A percentile compares a stretch with the other conserved stretches of the same genome.
phyloP scores from a whole-genome alignment of 2,113 vertebrate species.

The Trogon surrucura region DNA sequence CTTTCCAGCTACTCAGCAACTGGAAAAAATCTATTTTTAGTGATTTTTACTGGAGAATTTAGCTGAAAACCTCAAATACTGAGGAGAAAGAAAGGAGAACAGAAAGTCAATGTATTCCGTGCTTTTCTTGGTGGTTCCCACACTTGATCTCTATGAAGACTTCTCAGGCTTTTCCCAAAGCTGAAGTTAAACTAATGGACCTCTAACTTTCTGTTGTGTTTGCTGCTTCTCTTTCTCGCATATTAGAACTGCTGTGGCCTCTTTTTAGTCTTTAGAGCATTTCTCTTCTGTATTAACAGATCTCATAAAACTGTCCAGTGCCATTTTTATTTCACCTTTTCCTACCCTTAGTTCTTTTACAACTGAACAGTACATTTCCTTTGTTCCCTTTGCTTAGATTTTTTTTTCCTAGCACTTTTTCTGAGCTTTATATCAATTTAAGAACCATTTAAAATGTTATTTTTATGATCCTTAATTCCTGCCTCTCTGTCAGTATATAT shows the following conservation, averaged over 20 bases:
- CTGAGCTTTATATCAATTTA: constrained; percentile 22
- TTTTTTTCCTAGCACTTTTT: neutral
- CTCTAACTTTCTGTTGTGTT: neutral
- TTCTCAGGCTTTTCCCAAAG: neutral
- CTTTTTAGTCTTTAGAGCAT: neutral
- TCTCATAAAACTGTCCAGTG: neutral
- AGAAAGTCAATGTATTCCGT: neutral
- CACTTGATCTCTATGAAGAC: neutral
- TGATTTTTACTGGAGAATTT: neutral
- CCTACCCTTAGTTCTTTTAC: neutral
- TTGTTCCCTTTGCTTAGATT: neutral
- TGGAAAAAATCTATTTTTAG: neutral
- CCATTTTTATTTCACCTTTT: constrained; percentile 27
- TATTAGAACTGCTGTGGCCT: neutral
- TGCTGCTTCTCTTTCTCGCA: neutral
- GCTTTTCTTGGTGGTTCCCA: neutral
- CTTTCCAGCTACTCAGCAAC: neutral
- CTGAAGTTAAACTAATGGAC: neutral
- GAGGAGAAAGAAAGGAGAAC: neutral
- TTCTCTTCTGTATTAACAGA: neutral
- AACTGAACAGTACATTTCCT: neutral
- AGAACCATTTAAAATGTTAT: constrained; percentile 46
- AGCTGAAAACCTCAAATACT: neutral
- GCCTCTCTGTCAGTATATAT: neutral
- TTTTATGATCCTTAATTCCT: constrained; percentile 29